Base-by-base conservation (phyloP, 2,888 invertebrate species). In the Hirtodrosophila alboralis region DNA sequence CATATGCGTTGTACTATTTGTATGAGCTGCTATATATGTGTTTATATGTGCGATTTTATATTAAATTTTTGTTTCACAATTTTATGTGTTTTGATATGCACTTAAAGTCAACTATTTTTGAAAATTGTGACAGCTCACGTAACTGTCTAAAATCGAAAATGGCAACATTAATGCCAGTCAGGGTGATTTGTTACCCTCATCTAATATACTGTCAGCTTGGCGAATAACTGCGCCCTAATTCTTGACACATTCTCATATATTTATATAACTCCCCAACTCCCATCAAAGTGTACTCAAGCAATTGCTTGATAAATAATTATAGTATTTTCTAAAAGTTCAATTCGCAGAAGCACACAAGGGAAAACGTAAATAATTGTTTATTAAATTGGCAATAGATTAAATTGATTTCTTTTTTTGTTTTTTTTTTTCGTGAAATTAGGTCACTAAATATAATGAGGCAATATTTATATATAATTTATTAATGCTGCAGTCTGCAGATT, bases 61-160 rank as follows among this genome's bases (percentile, higher is more conserved):
- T 10, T 14, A 4, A 27, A 41, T 30, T 10, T 28, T n/a, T 7
- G 23, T 4, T 44, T 8, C 18, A 38, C 10, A 51, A 44, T 57
- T 52, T 43, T 34, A 27, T 40, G 38, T 44, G 31, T 37, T 38
- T 38, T 53, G 40, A 47, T 30, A 38, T 34, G 33, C 37, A 62
- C 44, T 52, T 37, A 36, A 13, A 30, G 28, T 27, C 38, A 23
- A 47, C 40, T 28, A 14, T 14, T 23, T n/a, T 28, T 6, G 6
- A n/a, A 58, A 48, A 7, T 33, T 68, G 16, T 33, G 58, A 59
- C 64, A 64, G 49, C 64, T 64, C 64, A 68, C 68, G 70, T 68
- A 64, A 49, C 27, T 38, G 41, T 28, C 18, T n/a, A 28, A 41
- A 51, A 52, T 45, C 41, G 43, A 45, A 31, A 27, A 13, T 0